phyloP scores from a whole-genome alignment of 2,113 vertebrate species.

The Spheniscus mendiculus region DNA sequence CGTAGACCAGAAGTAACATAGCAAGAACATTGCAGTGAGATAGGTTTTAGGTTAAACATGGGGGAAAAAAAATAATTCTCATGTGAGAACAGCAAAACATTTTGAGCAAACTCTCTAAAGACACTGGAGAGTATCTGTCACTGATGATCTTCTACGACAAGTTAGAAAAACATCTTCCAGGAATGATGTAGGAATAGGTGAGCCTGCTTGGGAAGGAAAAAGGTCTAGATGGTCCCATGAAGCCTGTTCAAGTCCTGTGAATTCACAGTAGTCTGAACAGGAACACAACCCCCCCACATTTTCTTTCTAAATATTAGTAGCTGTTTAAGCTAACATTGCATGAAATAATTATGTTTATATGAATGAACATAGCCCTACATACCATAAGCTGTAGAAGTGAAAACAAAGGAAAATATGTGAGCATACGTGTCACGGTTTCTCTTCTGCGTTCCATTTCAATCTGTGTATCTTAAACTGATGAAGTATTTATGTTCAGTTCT shows the following conservation, averaged over 20 bases:
- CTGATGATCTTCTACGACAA: not conserved
- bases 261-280: not conserved
- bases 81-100: not conserved
- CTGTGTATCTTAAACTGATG: not conserved
- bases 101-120: not conserved
- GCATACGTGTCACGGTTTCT: not conserved
- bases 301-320: not conserved
- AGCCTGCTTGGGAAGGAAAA: not conserved
- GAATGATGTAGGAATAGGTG: not conserved
- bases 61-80: not conserved
- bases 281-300: not conserved
- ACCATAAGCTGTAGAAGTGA: not conserved
- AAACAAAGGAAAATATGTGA: not conserved
- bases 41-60: not conserved
- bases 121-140: not conserved
- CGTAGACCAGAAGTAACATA: fast-evolving
- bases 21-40: not conserved
- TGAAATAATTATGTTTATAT: not conserved
- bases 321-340: not conserved
- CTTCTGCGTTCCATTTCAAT: not conserved
- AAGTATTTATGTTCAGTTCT: not conserved
- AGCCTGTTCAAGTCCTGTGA: not conserved
- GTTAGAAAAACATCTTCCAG: not conserved
- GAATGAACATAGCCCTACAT: not conserved
- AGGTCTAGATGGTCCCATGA: not conserved